These are phyloP conservation scores for Hecatera dysodea DNA, from an alignment of 2,888 invertebrate species.

Conservation along the genomic window DNA sequence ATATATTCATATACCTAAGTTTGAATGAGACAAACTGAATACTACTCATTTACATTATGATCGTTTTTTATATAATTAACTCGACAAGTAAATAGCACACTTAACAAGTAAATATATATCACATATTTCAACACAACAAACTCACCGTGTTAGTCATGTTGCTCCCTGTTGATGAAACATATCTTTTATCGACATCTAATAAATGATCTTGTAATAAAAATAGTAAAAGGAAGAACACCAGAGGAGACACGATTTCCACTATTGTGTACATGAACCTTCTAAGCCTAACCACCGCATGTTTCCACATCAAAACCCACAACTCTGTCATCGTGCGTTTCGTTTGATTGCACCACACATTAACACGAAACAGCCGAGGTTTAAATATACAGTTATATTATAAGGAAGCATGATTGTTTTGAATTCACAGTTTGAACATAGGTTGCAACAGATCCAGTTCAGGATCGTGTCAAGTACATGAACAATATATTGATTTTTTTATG, in stretches of 20 bases:
- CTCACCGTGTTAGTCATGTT: neutral
- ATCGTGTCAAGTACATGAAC: slow-evolving; percentile 7
- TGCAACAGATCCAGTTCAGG: slow-evolving; percentile 2
- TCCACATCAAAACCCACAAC: slow-evolving; percentile 10
- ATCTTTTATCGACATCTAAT: no score
- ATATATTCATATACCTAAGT: no score
- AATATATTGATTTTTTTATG: slow-evolving; percentile 7
- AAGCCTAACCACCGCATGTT: slow-evolving; percentile 3
- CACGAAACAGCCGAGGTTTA: slow-evolving; percentile 35
- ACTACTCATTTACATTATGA: no score
- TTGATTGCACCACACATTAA: slow-evolving; percentile 17
- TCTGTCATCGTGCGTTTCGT: neutral
- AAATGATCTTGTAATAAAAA: neutral
- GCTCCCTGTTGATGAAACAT: neutral
- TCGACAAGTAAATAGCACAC: neutral
- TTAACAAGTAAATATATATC: neutral
- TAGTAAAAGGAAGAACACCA: neutral
- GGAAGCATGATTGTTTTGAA: slow-evolving; percentile 29
- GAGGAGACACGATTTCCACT: neutral
- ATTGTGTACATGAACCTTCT: neutral
- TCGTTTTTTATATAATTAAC: no score
- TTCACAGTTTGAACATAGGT: slow-evolving; percentile 14
- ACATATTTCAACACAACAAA: neutral
- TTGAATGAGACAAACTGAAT: no score
- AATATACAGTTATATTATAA: slow-evolving; percentile 25